A percentile compares a stretch with the other conserved stretches of the same genome.
Evolutionary conservation across 2,888 invertebrate species (phyloP).

Genomic region (Cloeon dipterum): DNA sequence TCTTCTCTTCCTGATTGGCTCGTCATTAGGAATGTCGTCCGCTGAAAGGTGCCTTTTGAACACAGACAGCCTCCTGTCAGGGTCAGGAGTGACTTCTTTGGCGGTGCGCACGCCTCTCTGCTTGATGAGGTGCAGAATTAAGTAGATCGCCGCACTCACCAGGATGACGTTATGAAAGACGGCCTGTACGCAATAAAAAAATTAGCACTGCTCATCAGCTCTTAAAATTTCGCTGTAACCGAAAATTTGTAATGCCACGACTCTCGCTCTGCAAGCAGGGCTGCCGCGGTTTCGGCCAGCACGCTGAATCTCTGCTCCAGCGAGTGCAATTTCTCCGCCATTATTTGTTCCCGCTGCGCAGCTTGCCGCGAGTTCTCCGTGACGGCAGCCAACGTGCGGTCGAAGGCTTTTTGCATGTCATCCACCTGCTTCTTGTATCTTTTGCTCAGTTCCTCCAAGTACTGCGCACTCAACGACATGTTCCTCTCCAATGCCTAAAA

Average conservation of each 20-base stretch:
- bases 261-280: neutral
- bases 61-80: no score
- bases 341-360: neutral
- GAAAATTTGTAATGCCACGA: neutral
- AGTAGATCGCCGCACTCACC: no score
- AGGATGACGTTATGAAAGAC: no score
- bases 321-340: neutral
- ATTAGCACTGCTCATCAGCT: no score
- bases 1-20: no score
- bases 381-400: neutral
- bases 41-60: no score
- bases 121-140: no score
- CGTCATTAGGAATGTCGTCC: no score
- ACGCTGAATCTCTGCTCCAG: neutral
- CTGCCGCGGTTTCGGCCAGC: neutral
- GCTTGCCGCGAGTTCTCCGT: neutral
- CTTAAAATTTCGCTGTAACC: neutral
- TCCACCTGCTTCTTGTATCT: conserved; percentile 92
- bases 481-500: conserved; percentile 67
- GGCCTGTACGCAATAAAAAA: no score
- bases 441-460: conserved; percentile 84
- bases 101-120: no score
- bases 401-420: conserved; percentile 50
- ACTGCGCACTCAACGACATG: conserved; percentile 90
- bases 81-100: no score